Percentiles rank a stretch among this genome's conserved stretches.
phyloP scores from a whole-genome alignment of 1,140 invertebrate species.

The Trichomalopsis sarcophagae region DNA sequence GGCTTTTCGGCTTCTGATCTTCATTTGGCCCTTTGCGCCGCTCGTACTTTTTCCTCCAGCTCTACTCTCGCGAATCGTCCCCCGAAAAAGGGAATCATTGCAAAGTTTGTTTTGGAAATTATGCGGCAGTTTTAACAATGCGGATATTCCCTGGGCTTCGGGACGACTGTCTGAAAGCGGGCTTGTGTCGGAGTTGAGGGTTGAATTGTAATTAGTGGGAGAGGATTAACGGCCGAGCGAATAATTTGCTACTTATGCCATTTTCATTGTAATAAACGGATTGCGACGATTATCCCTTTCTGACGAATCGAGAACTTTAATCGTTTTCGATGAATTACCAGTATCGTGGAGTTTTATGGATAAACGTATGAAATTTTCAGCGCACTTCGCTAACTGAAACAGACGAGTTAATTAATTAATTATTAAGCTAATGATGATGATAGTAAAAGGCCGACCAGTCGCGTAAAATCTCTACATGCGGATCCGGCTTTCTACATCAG shows the following conservation, averaged over 20 bases:
- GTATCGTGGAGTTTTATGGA: too few relatives aligned
- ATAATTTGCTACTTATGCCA: background rate
- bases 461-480: background rate
- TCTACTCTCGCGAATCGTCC: background rate
- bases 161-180: background rate
- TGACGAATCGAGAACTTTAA: too few relatives aligned
- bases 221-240: conserved; percentile 1
- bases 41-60: conserved; percentile 6
- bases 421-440: too few relatives aligned
- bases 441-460: too few relatives aligned
- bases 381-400: too few relatives aligned
- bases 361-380: too few relatives aligned
- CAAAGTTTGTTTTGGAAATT: conserved; percentile 42
- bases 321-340: too few relatives aligned
- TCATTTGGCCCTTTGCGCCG: conserved; percentile 26
- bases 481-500: background rate
- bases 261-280: background rate
- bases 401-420: too few relatives aligned
- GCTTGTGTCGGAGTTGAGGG: background rate
- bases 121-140: conserved; percentile 28
- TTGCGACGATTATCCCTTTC: too few relatives aligned
- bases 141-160: background rate
- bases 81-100: background rate
- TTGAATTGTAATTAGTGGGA: conserved; percentile 35
- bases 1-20: conserved; percentile 10